Evolutionary conservation across 2,113 vertebrate species (phyloP).

Genomic region (Ramphastos sulfuratus): DNA sequence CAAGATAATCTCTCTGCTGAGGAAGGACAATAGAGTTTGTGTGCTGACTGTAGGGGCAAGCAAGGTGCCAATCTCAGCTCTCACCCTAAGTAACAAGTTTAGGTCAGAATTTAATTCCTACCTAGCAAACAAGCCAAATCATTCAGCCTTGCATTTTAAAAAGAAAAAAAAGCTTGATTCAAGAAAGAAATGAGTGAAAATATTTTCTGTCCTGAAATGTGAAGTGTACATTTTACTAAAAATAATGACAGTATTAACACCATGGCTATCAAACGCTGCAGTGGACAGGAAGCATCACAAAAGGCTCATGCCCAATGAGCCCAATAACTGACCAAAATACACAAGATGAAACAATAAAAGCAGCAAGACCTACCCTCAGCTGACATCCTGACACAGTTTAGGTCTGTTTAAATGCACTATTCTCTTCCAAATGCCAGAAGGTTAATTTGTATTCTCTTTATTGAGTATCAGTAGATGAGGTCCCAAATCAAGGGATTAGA

Average conservation of each 20-base stretch:
- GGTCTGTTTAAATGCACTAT: background rate
- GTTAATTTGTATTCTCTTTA: background rate
- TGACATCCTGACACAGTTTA: background rate
- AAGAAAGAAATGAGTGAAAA: background rate
- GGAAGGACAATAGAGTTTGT: background rate
- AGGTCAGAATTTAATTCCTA: background rate
- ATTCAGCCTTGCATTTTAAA: background rate
- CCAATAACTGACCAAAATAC: background rate
- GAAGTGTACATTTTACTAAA: background rate
- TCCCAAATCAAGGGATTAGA: background rate
- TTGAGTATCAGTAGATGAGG: background rate
- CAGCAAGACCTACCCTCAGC: background rate
- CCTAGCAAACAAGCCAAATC: background rate
- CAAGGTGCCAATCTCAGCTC: background rate
- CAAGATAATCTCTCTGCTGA: background rate
- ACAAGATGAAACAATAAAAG: background rate
- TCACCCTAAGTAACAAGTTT: background rate
- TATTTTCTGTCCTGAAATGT: background rate
- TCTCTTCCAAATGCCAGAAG: background rate
- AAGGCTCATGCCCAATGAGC: background rate
- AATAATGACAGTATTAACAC: background rate
- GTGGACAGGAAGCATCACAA: background rate
- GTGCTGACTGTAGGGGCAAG: background rate
- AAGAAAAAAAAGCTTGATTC: background rate
- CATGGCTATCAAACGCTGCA: background rate